A percentile compares a stretch with the other conserved stretches of the same genome.
Conservation (phyloP, 30 jellyfish, hydroid and myxozoan genomes). For the Chrysaora quinquecirrha region DNA sequence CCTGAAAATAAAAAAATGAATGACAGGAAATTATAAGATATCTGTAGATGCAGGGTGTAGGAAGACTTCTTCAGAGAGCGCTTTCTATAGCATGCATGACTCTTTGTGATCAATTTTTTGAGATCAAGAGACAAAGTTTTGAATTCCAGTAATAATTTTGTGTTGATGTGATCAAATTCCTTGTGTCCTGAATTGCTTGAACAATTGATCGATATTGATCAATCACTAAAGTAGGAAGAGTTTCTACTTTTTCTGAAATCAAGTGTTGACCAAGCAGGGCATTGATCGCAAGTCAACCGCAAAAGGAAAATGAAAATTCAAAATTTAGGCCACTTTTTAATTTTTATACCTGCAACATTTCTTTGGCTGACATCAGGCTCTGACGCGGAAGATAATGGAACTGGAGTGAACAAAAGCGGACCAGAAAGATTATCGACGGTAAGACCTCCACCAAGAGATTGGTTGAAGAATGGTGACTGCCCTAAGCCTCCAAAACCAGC, state of each 20-base stretch:
- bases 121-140: too few relatives aligned
- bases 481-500: constrained; percentile 36
- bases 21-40: not conserved
- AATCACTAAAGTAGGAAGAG: not conserved
- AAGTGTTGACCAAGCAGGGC: too few relatives aligned
- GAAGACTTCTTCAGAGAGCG: too few relatives aligned
- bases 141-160: too few relatives aligned
- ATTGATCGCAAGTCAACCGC: too few relatives aligned
- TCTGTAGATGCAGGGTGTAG: not conserved
- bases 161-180: too few relatives aligned
- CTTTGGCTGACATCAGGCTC: constrained; percentile 34
- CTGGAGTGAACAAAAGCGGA: constrained; percentile 89
- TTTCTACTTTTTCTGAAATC: too few relatives aligned
- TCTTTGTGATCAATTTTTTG: too few relatives aligned
- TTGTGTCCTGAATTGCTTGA: too few relatives aligned
- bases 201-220: not conserved
- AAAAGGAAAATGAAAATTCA: too few relatives aligned
- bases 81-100: too few relatives aligned
- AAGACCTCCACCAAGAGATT: constrained; percentile 70
- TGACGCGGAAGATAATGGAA: constrained; percentile 69
- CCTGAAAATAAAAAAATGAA: not conserved
- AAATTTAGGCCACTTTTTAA: too few relatives aligned
- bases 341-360: constrained; percentile 28
- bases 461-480: constrained; percentile 71
- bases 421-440: constrained; percentile 80